These are phyloP conservation scores for Macrophya alboannulata DNA, from an alignment of 2,888 invertebrate species.

Conservation along the genomic window DNA sequence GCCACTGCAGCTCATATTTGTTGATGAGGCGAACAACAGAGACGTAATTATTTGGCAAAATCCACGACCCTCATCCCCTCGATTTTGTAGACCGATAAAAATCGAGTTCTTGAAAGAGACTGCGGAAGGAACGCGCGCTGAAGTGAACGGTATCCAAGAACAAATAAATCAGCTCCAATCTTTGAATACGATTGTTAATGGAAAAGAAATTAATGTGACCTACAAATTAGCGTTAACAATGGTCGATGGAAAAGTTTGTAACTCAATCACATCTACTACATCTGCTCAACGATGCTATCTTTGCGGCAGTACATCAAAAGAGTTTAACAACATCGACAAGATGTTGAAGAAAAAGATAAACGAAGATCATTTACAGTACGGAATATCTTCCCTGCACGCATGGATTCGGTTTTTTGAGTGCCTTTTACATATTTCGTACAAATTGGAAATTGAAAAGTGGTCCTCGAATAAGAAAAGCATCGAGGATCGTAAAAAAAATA, in stretches of 20 bases:
- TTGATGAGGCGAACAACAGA: conserved; percentile 30
- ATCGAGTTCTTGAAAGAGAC: conserved; percentile 45
- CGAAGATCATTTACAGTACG: conserved; percentile 36
- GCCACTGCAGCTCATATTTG: conserved; percentile 36
- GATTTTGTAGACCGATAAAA: conserved; percentile 43
- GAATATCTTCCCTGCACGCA: conserved; percentile 32
- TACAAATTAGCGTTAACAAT: conserved; percentile 61
- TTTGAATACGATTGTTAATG: conserved; percentile 56
- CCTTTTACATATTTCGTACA: conserved; percentile 58
- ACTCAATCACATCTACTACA: conserved; percentile 61
- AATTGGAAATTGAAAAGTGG: conserved; percentile 15
- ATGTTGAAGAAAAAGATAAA: conserved; percentile 55
- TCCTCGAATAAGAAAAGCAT: conserved; percentile 36
- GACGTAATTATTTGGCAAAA: conserved; percentile 30
- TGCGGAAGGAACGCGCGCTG: conserved; percentile 39
- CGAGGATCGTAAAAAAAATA: conserved; percentile 38
- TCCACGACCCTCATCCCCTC: conserved; percentile 37
- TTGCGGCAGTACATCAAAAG: conserved; percentile 61
- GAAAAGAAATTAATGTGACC: conserved; percentile 57
- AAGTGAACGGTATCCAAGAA: conserved; percentile 51
- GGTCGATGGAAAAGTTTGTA: conserved; percentile 64
- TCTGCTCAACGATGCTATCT: conserved; percentile 62
- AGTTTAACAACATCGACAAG: conserved; percentile 60
- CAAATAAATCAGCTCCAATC: conserved; percentile 57
- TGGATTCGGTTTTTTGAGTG: conserved; percentile 55